Base-by-base conservation (phyloP, 2,888 invertebrate genomes). In the Psylliodes chrysocephalus region DNA sequence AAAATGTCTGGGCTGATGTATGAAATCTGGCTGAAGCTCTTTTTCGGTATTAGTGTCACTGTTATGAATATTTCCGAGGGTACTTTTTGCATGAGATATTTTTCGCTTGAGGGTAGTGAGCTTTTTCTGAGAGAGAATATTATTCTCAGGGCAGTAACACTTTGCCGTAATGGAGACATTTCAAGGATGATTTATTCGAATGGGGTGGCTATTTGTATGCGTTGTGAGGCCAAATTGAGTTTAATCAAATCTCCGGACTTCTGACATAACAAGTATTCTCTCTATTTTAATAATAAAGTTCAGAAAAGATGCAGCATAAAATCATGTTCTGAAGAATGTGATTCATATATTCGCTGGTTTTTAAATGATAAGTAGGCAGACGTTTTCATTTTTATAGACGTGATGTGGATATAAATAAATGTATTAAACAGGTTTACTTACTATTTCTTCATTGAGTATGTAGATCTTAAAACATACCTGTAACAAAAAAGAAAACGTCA, bases 31-130 rank as follows among this genome's bases (percentile, higher is more conserved):
- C 49, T 17, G 40, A 57, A 49, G 38, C 57, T 49, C 22, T 59
- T 49, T 59, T 18, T 49, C 33, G 28, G 40, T 59, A 59, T 59
- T 49, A 59, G 49, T 59, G 49, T 59, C 40, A 40, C 57, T 49
- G 40, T 59, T 59, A 59, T 59, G 28, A 49, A 49, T 59, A 59
- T 59, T 49, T 59, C 49, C 25, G 19, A 35, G 56, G 38, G 46
- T 46, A 33, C 25, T 59, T 59, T 46, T 40, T 33, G 35, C 33
- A 57, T 57, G 22, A 49, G 40, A 59, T 49, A 57, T 57, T 47
- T 49, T 59, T 59, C 38, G 25, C 47, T 47, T n/a, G 15, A 47
- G 49, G 35, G 38, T 14, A 35, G 30, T 47, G 18, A 19, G 56
- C 25, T 46, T 33, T 49, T 33, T 49, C 49, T 8, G 14, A 46